Evolutionary conservation across 2,888 invertebrate species (phyloP), one percentile per base, ranked within the genome.

Genomic region (Melieria picta): DNA sequence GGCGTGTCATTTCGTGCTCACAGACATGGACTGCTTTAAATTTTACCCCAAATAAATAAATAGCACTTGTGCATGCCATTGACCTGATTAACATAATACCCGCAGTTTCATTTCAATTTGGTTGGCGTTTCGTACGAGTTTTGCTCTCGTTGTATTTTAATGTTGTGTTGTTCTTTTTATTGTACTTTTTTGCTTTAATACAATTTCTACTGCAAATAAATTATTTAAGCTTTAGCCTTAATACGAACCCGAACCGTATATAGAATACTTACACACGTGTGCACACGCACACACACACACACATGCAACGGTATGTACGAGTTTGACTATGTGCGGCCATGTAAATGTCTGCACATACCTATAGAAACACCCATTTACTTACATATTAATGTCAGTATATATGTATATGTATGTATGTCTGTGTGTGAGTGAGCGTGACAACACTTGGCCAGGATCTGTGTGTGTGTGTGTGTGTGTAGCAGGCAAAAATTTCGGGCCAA

Each of bases 71-170:
- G 67, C 60, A 65, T 71, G 71, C 71, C 71, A 71, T 71, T 71
- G 71, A 71, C 71, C 71, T 71, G 71, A 71, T 71, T 71, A 71
- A 71, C 71, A 71, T 71, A 71, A 71, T 71, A 56, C 71, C 71
- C 71, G 71, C 71, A 71, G 71, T 71, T 71, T 65, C 58, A 58
- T 69, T 63, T 64, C 57, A 64, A 58, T 64, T 52, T 57, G 47
- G 30, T 55, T 69, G 47, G 52, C 62, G 42, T 50, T 50, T 30
- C 30, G 30, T 30, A 30, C 30, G 30, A 30, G 30, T 30, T 30
- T 30, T 30, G 30, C 30, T 30, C 30, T 30, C 30, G 30, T 30
- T 30, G 30, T 30, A 30, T 30, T 61, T 43, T 61, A n/a, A 16
- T 56, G 9, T 61, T 48, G 42, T 13, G 9, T 58, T 50, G 11